These are phyloP conservation scores for Myzus persicae DNA, from an alignment of 1,140 invertebrate species.

Conservation along the genomic window DNA sequence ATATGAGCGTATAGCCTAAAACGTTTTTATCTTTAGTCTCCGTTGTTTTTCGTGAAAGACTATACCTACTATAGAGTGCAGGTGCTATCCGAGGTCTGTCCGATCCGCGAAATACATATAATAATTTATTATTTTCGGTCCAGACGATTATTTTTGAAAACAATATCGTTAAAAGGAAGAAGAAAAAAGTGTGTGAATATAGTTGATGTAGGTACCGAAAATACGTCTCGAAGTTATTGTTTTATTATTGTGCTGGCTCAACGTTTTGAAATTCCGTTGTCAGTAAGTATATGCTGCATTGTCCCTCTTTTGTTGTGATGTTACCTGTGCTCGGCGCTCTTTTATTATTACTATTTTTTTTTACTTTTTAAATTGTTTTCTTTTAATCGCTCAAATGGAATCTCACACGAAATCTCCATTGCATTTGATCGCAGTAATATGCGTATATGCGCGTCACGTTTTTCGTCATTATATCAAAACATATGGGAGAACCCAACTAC, in stretches of 20 bases:
- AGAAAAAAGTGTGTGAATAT: neutral
- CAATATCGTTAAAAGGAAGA: neutral
- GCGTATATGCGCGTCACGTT: neutral
- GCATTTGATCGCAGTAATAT: neutral
- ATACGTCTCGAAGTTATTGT: neutral
- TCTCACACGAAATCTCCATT: neutral
- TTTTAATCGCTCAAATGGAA: neutral
- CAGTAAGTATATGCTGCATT: neutral
- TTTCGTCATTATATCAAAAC: neutral
- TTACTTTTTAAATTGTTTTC: neutral
- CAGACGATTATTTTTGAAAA: neutral
- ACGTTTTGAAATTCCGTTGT: neutral
- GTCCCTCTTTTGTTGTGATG: neutral
- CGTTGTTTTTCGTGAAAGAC: neutral
- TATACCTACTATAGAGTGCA: too few species aligned
- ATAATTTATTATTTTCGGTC: constrained; percentile 25
- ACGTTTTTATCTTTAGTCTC: neutral
- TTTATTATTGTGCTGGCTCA: neutral
- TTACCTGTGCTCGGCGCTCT: neutral
- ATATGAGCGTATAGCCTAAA: neutral
- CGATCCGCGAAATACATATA: neutral
- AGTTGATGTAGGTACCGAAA: neutral
- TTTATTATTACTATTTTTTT: neutral
- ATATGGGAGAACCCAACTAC: neutral
- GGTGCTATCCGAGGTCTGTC: neutral